Percentiles rank a stretch among this genome's conserved stretches.
These are phyloP conservation scores for Microtus pennsylvanicus DNA, from an alignment of 2,113 vertebrate genomes.

Conservation along the genomic window DNA sequence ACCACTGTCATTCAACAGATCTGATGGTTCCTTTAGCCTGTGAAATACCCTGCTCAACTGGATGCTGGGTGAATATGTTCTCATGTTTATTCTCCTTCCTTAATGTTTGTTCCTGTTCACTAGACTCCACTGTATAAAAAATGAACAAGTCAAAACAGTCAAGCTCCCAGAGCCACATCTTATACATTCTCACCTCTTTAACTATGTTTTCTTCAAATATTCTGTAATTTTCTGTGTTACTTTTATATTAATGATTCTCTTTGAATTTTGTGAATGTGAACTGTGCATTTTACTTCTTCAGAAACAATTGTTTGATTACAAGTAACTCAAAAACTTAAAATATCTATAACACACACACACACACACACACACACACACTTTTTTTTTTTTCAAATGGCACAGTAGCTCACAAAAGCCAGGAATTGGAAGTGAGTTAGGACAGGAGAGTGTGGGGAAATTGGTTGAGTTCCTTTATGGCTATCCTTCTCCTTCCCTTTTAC, in stretches of 20 bases:
- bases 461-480: not conserved
- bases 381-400: not conserved
- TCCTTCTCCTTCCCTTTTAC: rapidly evolving
- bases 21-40: not conserved
- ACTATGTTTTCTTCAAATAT: not conserved
- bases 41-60: not conserved
- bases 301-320: not conserved
- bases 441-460: not conserved
- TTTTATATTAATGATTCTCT: not conserved
- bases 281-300: not conserved
- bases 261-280: not conserved
- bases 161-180: not conserved
- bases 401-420: not conserved
- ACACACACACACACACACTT: not conserved
- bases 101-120: not conserved
- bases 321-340: not conserved
- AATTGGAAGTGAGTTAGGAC: not conserved
- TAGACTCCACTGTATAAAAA: not conserved
- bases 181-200: not conserved
- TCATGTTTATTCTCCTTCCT: not conserved
- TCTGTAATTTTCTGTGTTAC: not conserved
- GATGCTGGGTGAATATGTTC: not conserved
- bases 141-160: not conserved
- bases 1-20: not conserved
- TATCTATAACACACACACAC: not conserved